phyloP scores from a whole-genome alignment of 2,113 vertebrate species.

The Etia nguti region DNA sequence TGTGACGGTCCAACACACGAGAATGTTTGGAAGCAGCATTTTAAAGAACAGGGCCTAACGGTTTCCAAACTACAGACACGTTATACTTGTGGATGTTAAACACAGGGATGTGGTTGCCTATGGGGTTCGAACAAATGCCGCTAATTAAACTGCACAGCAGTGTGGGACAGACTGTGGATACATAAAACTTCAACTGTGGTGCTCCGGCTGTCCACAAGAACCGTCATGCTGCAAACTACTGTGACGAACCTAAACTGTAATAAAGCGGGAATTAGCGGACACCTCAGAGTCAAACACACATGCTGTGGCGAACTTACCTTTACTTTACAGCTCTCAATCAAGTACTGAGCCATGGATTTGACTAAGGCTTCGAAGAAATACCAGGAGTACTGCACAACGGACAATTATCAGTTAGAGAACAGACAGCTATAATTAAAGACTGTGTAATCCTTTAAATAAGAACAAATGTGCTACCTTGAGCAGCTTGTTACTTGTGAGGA shows the following conservation, averaged over 20 bases:
- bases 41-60: background rate
- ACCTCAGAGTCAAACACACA: background rate
- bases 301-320: constrained; percentile 73
- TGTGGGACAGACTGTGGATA: constrained; percentile 10
- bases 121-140: constrained; percentile 21
- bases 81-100: constrained; percentile 18
- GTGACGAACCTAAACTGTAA: background rate
- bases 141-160: constrained; percentile 19
- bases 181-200: constrained; percentile 17
- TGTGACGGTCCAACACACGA: background rate
- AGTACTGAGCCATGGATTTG: constrained; percentile 97
- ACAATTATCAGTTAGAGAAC: constrained; percentile 25
- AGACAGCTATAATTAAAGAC: background rate
- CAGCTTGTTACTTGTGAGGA: constrained; percentile 97
- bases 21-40: background rate
- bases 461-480: constrained; percentile 81
- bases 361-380: constrained; percentile 98
- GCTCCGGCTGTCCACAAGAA: constrained; percentile 34
- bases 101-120: constrained; percentile 40
- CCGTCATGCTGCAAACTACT: background rate
- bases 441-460: background rate
- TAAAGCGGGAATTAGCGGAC: background rate
- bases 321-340: constrained; percentile 91
- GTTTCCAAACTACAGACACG: background rate
- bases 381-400: constrained; percentile 89